These are phyloP conservation scores for Sula dactylatra DNA, from an alignment of 2,113 vertebrate species.

Conservation along the genomic window DNA sequence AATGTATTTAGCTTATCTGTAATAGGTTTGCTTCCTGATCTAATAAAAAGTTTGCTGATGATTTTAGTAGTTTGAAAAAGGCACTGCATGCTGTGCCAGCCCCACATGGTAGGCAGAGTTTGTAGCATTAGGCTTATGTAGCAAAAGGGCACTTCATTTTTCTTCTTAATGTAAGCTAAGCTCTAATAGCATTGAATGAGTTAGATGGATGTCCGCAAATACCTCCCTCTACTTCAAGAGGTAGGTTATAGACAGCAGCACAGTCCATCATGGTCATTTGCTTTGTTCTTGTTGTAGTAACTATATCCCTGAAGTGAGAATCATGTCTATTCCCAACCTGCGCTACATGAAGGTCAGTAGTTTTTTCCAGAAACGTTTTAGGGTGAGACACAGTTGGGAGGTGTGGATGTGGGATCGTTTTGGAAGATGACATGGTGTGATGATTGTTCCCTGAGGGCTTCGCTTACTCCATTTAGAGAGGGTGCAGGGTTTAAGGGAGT, in stretches of 20 bases:
- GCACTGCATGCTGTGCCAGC: background rate
- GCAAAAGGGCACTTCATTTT: background rate
- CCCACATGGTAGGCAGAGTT: background rate
- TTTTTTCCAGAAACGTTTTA: background rate
- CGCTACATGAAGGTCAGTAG: slow-evolving; percentile 92
- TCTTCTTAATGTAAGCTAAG: background rate
- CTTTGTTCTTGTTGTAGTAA: slow-evolving; percentile 77
- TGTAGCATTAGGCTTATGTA: background rate
- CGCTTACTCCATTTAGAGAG: rapidly evolving
- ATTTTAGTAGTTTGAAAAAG: background rate
- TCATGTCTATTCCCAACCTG: slow-evolving; percentile 99
- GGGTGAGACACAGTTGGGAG: background rate
- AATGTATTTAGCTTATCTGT: background rate
- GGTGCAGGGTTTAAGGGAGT: background rate
- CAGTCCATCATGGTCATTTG: background rate
- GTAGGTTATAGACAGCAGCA: background rate
- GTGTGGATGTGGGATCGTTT: background rate
- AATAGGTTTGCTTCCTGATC: background rate
- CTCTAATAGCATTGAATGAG: background rate
- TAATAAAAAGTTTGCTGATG: background rate
- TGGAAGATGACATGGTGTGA: background rate
- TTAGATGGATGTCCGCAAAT: background rate
- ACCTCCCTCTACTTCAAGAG: background rate
- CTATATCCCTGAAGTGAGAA: slow-evolving; percentile 98
- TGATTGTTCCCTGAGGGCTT: background rate